Evolutionary conservation across 2,888 invertebrate genomes (phyloP).

Genomic region (Heliconius aoede): DNA sequence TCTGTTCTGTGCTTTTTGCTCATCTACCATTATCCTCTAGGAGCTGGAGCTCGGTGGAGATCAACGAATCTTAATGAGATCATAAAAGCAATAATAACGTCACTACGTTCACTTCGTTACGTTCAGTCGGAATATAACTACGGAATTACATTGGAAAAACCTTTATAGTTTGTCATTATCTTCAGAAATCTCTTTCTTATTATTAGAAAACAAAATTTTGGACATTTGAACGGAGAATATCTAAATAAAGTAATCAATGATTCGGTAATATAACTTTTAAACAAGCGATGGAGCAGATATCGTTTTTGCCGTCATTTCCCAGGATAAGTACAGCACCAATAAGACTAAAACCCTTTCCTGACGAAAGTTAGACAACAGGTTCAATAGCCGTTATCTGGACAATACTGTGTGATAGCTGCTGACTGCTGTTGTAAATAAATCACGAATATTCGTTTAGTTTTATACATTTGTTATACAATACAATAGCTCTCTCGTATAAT

Average conservation of each 20-base stretch:
- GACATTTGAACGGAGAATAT: too few relatives aligned
- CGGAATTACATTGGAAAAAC: background rate
- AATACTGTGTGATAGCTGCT: too few relatives aligned
- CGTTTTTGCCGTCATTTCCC: too few relatives aligned
- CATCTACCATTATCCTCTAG: too few relatives aligned
- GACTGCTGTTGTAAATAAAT: background rate
- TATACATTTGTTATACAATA: background rate
- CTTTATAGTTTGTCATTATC: too few relatives aligned
- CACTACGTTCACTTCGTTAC: background rate
- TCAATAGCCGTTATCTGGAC: background rate
- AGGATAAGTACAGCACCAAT: background rate
- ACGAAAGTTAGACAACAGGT: constrained; percentile 3
- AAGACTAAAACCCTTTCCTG: background rate
- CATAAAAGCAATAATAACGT: background rate
- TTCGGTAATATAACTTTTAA: background rate
- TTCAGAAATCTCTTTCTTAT: too few relatives aligned
- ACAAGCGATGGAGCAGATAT: background rate
- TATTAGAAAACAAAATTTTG: too few relatives aligned
- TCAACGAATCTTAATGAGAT: background rate
- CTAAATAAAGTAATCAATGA: too few relatives aligned
- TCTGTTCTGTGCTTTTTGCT: background rate
- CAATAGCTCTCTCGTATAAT: background rate
- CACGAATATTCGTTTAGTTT: background rate
- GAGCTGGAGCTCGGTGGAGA: background rate
- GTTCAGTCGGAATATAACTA: background rate